phyloP scores from a whole-genome alignment of 2,797 vertebrate genomes.

The Lagocephalus sceleratus region DNA sequence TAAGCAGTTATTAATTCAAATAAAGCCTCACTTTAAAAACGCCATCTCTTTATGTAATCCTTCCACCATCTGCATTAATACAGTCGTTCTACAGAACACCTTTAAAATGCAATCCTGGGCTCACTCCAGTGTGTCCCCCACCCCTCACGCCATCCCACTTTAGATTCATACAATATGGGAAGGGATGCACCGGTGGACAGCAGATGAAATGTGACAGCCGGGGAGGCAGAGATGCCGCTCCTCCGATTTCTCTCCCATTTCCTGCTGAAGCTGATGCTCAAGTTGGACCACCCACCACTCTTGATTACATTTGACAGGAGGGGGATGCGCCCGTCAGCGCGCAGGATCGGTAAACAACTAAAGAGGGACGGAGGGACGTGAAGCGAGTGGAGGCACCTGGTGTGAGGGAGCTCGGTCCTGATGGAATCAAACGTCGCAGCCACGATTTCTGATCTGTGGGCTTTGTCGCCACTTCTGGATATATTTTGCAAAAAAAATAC shows the following conservation, averaged over 20 bases:
- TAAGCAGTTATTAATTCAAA: no score
- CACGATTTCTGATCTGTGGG: conserved; percentile 41
- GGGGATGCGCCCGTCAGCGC: conserved; percentile 51
- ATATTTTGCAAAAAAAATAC: not conserved
- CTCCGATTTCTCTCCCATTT: conserved; percentile 58
- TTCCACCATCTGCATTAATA: conserved; percentile 9
- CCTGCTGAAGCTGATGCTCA: conserved; percentile 61
- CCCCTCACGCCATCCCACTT: conserved; percentile 29
- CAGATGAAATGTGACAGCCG: conserved; percentile 68
- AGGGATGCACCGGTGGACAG: conserved; percentile 38
- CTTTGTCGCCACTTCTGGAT: not conserved
- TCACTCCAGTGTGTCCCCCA: not conserved
- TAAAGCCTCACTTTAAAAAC: no score
- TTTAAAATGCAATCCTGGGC: conserved; percentile 13
- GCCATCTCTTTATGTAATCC: no score
- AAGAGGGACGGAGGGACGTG: conserved; percentile 27
- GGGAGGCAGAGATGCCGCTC: conserved; percentile 48
- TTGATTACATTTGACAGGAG: conserved; percentile 70
- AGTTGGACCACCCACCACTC: conserved; percentile 46
- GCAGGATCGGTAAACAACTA: conserved; percentile 57
- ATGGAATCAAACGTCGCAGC: conserved; percentile 47
- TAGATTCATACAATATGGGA: conserved; percentile 63
- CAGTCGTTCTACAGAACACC: conserved; percentile 17
- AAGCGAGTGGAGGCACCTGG: conserved; percentile 54
- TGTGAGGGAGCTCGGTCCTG: conserved; percentile 51